Percentiles rank a stretch among this genome's conserved stretches.
Evolutionary conservation across 1,140 invertebrate species (phyloP).

Genomic region (Lepidurus apus): DNA sequence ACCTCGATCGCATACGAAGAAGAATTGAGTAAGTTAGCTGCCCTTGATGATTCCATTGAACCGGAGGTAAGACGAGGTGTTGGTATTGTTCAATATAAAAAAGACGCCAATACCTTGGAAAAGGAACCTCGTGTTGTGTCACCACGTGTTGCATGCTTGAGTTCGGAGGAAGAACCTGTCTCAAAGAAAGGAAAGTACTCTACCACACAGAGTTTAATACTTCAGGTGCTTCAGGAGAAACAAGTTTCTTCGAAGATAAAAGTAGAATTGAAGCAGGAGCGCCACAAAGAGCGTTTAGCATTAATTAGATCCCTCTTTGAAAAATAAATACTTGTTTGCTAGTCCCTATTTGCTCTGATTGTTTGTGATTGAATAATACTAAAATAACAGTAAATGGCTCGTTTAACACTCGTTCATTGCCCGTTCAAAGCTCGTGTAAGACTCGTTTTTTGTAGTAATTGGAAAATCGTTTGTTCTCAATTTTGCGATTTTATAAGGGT

Average conservation of each 20-base stretch:
- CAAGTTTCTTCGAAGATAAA: background rate
- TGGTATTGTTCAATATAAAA: background rate
- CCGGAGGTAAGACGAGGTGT: background rate
- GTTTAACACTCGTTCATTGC: no score
- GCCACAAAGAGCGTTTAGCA: background rate
- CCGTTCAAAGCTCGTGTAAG: no score
- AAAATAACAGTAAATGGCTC: no score
- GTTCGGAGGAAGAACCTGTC: background rate
- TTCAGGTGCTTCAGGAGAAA: background rate
- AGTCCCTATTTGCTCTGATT: background rate
- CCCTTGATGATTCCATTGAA: background rate
- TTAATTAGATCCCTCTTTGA: background rate
- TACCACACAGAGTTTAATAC: background rate
- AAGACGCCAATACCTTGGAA: background rate
- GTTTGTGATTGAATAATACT: no score
- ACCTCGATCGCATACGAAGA: background rate
- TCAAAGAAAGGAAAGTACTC: background rate
- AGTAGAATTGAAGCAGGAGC: background rate
- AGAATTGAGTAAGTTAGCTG: background rate
- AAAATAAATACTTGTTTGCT: background rate
- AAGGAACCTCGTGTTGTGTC: background rate
- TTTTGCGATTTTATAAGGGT: no score
- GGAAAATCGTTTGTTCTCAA: no score
- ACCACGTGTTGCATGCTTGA: background rate
- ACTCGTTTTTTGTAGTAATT: no score